These are phyloP conservation scores for Anarrhichthys ocellatus DNA, from an alignment of 2,113 vertebrate genomes.

Conservation along the genomic window DNA sequence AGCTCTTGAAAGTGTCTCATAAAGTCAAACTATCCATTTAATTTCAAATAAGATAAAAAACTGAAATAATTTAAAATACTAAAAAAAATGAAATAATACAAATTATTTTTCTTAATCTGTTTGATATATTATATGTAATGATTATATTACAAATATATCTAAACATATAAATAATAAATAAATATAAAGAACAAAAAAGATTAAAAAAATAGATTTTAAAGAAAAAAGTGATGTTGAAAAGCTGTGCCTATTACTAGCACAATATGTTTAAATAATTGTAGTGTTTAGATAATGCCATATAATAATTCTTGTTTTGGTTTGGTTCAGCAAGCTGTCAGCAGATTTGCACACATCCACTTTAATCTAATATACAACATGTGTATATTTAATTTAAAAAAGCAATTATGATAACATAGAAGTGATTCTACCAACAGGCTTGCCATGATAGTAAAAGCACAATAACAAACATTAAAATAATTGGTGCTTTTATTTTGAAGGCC, in stretches of 20 bases:
- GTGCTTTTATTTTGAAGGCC: conserved; percentile 59
- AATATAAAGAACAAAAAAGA: background rate
- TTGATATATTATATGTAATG: background rate
- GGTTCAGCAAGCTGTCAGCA: background rate
- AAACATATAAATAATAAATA: background rate
- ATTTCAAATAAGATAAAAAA: background rate
- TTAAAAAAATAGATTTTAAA: background rate
- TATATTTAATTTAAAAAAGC: background rate
- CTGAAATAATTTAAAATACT: background rate
- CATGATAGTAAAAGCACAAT: background rate
- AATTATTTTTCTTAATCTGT: background rate
- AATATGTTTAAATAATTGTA: background rate
- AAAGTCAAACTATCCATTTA: background rate
- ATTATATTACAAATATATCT: background rate
- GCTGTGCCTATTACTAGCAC: background rate
- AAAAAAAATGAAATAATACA: no score
- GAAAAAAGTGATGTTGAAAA: background rate
- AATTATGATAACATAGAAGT: background rate
- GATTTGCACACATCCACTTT: background rate
- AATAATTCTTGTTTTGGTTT: background rate
- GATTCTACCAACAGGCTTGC: background rate
- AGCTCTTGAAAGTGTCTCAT: background rate
- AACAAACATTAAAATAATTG: no score
- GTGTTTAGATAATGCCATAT: background rate
- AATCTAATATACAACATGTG: background rate